Evolutionary conservation across 2,888 invertebrate species (phyloP).

Genomic region (Volucella bombylans): DNA sequence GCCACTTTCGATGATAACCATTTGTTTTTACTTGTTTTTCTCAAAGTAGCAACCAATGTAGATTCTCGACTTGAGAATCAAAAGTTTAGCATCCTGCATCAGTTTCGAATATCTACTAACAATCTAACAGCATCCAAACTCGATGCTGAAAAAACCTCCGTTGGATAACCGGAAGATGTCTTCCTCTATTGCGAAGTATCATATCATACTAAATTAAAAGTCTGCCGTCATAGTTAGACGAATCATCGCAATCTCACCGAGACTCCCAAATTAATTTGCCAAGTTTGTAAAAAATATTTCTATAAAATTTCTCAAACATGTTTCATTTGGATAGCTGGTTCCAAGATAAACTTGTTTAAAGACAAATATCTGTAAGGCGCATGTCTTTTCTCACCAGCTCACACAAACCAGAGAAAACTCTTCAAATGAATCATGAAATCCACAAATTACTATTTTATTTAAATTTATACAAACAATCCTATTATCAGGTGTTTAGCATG

Average conservation of each 20-base stretch:
- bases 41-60: no score
- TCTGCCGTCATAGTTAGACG: neutral
- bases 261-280: neutral
- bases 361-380: neutral
- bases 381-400: neutral
- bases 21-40: no score
- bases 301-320: neutral
- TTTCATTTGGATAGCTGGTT: neutral
- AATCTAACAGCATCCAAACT: no score
- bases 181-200: no score
- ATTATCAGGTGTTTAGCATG: no score
- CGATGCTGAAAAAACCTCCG: no score
- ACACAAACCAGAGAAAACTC: neutral
- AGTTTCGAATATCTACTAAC: no score
- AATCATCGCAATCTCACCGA: slow-evolving; percentile 2
- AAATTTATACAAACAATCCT: neutral
- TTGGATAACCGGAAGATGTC: no score
- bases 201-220: no score
- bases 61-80: no score
- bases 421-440: neutral
- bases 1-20: no score
- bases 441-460: neutral
- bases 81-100: no score
- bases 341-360: slow-evolving; percentile 5
- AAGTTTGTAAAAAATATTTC: slow-evolving; percentile 11